Conservation (phyloP, 2,888 invertebrate species). For the Bhutanitis thaidina region DNA sequence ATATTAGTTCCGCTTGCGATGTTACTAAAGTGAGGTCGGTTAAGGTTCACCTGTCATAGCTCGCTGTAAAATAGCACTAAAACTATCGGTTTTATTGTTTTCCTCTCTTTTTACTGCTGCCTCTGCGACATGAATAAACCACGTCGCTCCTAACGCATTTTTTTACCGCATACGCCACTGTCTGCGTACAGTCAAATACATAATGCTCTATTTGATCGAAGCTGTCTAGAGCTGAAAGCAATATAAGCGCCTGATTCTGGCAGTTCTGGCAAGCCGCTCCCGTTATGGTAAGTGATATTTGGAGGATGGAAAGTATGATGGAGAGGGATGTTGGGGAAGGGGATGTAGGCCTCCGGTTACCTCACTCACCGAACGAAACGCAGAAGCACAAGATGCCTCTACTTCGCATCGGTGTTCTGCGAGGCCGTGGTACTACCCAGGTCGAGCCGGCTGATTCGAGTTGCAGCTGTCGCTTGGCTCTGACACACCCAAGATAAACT, state of each 20-base stretch:
- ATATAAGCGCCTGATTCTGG: background rate
- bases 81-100: slow-evolving; percentile 62
- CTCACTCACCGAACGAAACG: too few relatives aligned
- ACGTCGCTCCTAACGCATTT: slow-evolving; percentile 19
- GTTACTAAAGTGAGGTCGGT: slow-evolving; percentile 2
- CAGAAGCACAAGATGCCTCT: too few relatives aligned
- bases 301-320: too few relatives aligned
- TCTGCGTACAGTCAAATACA: background rate
- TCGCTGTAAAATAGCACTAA: slow-evolving; percentile 52
- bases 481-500: too few relatives aligned
- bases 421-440: too few relatives aligned
- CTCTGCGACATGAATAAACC: slow-evolving; percentile 47
- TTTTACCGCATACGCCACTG: background rate
- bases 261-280: too few relatives aligned
- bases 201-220: slow-evolving; percentile 4
- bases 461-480: too few relatives aligned
- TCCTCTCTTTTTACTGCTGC: slow-evolving; percentile 50
- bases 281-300: too few relatives aligned
- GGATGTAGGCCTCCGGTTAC: too few relatives aligned
- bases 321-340: too few relatives aligned
- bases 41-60: slow-evolving; percentile 52
- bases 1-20: background rate
- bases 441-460: too few relatives aligned
- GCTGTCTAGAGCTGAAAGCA: background rate
- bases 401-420: too few relatives aligned